A percentile compares a stretch with the other conserved stretches of the same genome.
Evolutionary conservation across 2,113 vertebrate species (phyloP).

Genomic region (Xenotilapia longispinis): DNA sequence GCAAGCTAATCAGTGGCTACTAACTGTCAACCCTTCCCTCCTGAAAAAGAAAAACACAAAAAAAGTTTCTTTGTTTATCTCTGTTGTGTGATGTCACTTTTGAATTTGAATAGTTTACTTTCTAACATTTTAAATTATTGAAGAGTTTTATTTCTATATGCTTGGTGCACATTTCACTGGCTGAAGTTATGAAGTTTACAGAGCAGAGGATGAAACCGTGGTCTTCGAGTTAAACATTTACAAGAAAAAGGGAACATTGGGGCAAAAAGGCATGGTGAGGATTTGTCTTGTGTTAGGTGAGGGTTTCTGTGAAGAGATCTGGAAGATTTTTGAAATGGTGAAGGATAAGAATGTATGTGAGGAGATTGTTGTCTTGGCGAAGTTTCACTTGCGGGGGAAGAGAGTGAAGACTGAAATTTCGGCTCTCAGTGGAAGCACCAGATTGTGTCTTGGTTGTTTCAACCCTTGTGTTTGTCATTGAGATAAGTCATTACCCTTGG

Average conservation of each 20-base stretch:
- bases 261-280: neutral
- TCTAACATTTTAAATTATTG: constrained; percentile 62
- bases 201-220: constrained; percentile 30
- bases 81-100: constrained; percentile 37
- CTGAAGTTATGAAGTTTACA: constrained; percentile 71
- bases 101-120: constrained; percentile 54
- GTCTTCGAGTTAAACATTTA: constrained; percentile 5
- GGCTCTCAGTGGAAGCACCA: constrained; percentile 58
- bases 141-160: constrained; percentile 61
- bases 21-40: constrained; percentile 9
- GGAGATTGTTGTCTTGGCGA: neutral
- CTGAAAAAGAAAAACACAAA: neutral
- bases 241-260: neutral
- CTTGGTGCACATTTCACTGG: constrained; percentile 63
- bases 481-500: constrained; percentile 3
- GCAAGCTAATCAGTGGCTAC: constrained; percentile 62
- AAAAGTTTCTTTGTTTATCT: constrained; percentile 25
- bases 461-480: constrained; percentile 33
- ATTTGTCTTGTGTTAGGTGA: neutral
- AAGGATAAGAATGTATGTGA: neutral
- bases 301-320: neutral
- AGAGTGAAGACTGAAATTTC: constrained; percentile 63
- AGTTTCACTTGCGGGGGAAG: constrained; percentile 11
- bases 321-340: neutral
- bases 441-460: constrained; percentile 49